Conservation (phyloP, 2,113 vertebrate genomes). For the Abramis brama region DNA sequence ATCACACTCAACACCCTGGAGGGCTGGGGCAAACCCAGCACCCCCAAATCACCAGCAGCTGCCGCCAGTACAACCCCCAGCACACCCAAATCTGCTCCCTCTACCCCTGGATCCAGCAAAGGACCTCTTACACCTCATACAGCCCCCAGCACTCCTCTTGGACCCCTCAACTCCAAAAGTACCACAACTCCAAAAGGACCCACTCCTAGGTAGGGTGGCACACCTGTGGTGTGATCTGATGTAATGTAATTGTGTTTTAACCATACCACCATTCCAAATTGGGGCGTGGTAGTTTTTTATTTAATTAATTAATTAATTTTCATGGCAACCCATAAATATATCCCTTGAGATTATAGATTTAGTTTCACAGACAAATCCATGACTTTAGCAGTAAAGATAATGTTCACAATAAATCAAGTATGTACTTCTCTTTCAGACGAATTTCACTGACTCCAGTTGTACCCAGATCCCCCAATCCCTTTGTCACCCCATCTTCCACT, state of each 20-base stretch:
- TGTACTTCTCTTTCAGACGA: slow-evolving; percentile 77
- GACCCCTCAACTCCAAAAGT: slow-evolving; percentile 39
- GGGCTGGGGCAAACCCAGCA: slow-evolving; percentile 84
- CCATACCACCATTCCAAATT: no score
- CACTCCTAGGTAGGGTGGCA: slow-evolving; percentile 82
- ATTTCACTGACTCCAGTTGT: slow-evolving; percentile 84
- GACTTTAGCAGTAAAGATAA: not conserved
- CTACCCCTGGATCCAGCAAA: slow-evolving; percentile 27
- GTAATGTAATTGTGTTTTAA: no score
- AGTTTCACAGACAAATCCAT: not conserved
- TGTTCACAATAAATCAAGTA: not conserved
- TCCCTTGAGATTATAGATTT: not conserved
- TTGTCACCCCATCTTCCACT: slow-evolving; percentile 65
- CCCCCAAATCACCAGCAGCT: slow-evolving; percentile 63
- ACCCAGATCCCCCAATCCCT: slow-evolving; percentile 59
- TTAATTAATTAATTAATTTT: not conserved
- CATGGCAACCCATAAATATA: not conserved
- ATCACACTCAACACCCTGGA: slow-evolving; percentile 90
- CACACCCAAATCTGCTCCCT: slow-evolving; percentile 62
- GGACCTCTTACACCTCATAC: slow-evolving; percentile 43
- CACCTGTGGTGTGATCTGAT: not conserved
- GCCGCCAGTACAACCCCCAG: slow-evolving; percentile 55
- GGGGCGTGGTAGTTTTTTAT: not conserved
- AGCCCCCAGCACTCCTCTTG: slow-evolving; percentile 43
- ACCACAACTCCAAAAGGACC: slow-evolving; percentile 68